Conservation (phyloP, 1,140 invertebrate genomes). For the Drosophila varians region DNA sequence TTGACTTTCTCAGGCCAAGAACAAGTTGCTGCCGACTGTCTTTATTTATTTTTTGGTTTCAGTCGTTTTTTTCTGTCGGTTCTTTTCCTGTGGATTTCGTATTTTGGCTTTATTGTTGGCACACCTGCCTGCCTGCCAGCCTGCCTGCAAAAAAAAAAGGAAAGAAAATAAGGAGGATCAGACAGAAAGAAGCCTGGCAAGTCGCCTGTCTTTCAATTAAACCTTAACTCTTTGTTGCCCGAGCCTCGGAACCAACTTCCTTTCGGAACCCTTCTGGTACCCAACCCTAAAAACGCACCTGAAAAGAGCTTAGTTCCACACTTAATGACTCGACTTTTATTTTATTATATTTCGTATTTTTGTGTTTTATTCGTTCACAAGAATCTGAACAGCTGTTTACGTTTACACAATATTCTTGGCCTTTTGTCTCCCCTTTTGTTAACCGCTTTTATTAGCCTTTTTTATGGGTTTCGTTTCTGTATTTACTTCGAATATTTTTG, state of each 20-base stretch:
- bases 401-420: slow-evolving; percentile 63
- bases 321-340: slow-evolving; percentile 55
- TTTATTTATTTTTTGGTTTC: slow-evolving; percentile 35
- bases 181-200: slow-evolving; percentile 48
- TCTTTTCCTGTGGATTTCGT: slow-evolving; percentile 43
- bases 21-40: slow-evolving; percentile 36
- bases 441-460: slow-evolving; percentile 64
- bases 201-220: slow-evolving; percentile 45
- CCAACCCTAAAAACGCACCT: slow-evolving; percentile 17
- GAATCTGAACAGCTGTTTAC: slow-evolving; percentile 69
- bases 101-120: slow-evolving; percentile 49
- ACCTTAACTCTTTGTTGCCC: slow-evolving; percentile 41
- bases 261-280: slow-evolving; percentile 15
- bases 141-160: slow-evolving; percentile 4
- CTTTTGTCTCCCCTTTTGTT: slow-evolving; percentile 38
- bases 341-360: slow-evolving; percentile 48
- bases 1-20: slow-evolving; percentile 45
- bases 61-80: slow-evolving; percentile 18
- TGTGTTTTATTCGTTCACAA: slow-evolving; percentile 11
- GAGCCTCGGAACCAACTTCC: slow-evolving; percentile 24
- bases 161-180: slow-evolving; percentile 3
- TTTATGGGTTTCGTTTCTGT: slow-evolving; percentile 67
- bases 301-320: slow-evolving; percentile 27
- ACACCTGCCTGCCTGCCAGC: slow-evolving; percentile 71
- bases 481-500: slow-evolving; percentile 33